A percentile compares a stretch with the other conserved stretches of the same genome.
Conservation (phyloP, 2,888 invertebrate genomes). For the Amiota mariae region DNA sequence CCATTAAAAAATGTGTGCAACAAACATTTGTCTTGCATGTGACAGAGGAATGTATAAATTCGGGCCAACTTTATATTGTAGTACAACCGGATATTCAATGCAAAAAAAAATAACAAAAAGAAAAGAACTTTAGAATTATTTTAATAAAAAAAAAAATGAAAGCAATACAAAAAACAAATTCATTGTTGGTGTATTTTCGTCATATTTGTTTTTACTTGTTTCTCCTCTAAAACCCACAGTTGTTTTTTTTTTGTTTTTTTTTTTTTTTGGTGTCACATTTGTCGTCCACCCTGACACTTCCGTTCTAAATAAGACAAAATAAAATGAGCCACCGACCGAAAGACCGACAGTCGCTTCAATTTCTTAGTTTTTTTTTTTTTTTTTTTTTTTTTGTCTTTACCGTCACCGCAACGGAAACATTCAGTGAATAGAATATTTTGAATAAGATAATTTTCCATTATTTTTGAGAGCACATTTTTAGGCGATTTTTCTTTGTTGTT, state of each 20-base stretch:
- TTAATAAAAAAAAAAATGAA: neutral
- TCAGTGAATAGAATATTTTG: conserved; percentile 15
- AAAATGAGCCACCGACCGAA: too few species aligned
- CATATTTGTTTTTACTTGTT: neutral
- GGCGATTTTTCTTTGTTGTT: neutral
- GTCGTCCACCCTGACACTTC: conserved; percentile 14
- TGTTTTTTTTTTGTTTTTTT: conserved; percentile 11
- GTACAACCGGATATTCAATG: neutral
- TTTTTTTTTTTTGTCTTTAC: too few species aligned
- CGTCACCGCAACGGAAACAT: conserved; percentile 20
- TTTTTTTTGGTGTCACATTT: neutral
- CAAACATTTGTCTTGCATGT: neutral
- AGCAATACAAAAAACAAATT: too few species aligned
- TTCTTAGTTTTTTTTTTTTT: too few species aligned
- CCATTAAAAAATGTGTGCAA: neutral
- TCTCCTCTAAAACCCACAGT: neutral
- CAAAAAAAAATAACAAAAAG: conserved; percentile 24
- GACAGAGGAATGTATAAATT: too few species aligned
- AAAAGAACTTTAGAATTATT: conserved; percentile 2
- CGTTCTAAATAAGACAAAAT: conserved; percentile 15
- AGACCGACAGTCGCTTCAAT: neutral
- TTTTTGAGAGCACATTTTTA: conserved; percentile 21
- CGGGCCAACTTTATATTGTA: too few species aligned
- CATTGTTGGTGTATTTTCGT: neutral
- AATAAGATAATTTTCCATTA: conserved; percentile 26